phyloP scores from a whole-genome alignment of 2,113 vertebrate genomes.

The Solenodon paradoxus region DNA sequence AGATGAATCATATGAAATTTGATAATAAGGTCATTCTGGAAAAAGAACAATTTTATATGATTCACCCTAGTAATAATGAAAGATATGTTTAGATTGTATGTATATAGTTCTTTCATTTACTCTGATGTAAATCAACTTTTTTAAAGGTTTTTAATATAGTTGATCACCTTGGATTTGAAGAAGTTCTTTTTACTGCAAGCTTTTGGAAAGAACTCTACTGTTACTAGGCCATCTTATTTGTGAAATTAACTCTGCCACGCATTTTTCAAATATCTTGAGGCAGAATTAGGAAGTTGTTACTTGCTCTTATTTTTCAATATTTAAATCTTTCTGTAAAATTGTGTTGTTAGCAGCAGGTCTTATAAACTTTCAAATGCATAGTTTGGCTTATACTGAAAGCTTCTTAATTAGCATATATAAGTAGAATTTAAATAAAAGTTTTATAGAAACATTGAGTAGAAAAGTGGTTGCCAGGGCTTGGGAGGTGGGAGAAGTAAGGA shows the following conservation, averaged over 20 bases:
- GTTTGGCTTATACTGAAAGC: background rate
- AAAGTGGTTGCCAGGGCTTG: background rate
- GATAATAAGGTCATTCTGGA: background rate
- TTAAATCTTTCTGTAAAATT: background rate
- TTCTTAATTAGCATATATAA: background rate
- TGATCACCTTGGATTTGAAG: background rate
- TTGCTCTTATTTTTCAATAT: background rate
- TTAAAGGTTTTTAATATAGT: background rate
- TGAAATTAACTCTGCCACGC: no score
- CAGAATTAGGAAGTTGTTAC: background rate
- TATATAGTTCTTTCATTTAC: background rate
- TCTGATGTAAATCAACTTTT: background rate
- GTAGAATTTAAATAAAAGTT: background rate
- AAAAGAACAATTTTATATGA: background rate
- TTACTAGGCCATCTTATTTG: no score
- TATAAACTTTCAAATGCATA: background rate
- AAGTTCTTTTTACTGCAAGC: no score
- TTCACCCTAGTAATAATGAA: background rate
- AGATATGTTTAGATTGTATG: background rate
- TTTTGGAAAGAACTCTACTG: no score
- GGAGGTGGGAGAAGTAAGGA: background rate
- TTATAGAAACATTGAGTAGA: background rate
- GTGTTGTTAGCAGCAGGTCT: background rate
- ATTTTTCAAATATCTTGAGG: background rate
- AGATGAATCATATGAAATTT: background rate